phyloP scores from a whole-genome alignment of 2,113 vertebrate genomes.

The Tautogolabrus adspersus region DNA sequence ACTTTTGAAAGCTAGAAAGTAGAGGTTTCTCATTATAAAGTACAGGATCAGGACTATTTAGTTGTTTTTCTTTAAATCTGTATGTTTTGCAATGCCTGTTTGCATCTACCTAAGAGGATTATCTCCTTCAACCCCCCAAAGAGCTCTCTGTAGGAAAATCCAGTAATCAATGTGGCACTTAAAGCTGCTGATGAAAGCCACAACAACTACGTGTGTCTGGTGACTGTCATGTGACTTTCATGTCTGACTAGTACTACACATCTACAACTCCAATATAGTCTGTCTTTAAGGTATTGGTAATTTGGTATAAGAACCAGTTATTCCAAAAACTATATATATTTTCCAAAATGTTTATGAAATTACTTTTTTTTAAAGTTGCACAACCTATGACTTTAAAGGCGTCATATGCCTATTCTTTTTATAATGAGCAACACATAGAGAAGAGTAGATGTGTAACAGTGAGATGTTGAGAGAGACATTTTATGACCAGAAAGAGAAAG shows the following conservation, averaged over 20 bases:
- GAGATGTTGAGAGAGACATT: no score
- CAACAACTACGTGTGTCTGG: constrained; percentile 20
- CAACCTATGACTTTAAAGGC: no score
- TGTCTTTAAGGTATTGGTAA: constrained; percentile 1
- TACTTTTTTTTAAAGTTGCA: no score
- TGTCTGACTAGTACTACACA: neutral
- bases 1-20: neutral
- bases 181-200: constrained; percentile 12
- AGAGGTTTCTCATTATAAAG: neutral
- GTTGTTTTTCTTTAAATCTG: constrained; percentile 21
- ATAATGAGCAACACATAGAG: no score
- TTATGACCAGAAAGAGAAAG: no score
- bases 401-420: no score
- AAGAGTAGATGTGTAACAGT: no score
- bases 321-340: neutral
- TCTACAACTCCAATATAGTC: neutral
- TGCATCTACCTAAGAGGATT: constrained; percentile 58
- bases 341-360: neutral
- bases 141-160: constrained; percentile 21
- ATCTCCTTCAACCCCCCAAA: neutral
- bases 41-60: neutral
- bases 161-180: constrained; percentile 38
- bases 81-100: constrained; percentile 29
- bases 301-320: neutral
- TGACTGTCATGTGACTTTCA: constrained; percentile 69